Evolutionary conservation across 1,140 invertebrate genomes (phyloP).

Genomic region (Drosophila kepulauana): DNA sequence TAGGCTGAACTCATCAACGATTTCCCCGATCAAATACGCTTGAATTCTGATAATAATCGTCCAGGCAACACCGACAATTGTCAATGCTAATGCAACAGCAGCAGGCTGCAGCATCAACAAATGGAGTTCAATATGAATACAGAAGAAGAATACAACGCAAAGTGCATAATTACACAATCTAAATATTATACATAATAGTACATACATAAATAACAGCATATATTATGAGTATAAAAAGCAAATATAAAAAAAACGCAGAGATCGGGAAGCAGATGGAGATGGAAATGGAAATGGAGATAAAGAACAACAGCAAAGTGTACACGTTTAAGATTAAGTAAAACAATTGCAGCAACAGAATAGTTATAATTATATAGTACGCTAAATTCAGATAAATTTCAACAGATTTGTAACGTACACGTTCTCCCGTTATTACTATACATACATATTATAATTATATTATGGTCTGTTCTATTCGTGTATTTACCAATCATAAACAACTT

Average conservation of each 20-base stretch:
- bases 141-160: slow-evolving; percentile 56
- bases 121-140: slow-evolving; percentile 36
- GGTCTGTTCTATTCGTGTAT: slow-evolving; percentile 64
- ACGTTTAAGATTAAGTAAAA: slow-evolving; percentile 73
- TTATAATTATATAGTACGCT: slow-evolving; percentile 74
- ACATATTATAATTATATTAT: slow-evolving; percentile 20
- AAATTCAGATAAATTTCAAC: slow-evolving; percentile 61
- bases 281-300: neutral
- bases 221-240: slow-evolving; percentile 56
- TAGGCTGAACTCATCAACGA: slow-evolving; percentile 96
- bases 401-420: slow-evolving; percentile 45
- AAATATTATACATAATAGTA: slow-evolving; percentile 72
- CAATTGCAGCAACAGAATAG: slow-evolving; percentile 75
- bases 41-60: slow-evolving; percentile 90
- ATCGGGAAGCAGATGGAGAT: neutral
- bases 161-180: slow-evolving; percentile 74
- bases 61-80: slow-evolving; percentile 91
- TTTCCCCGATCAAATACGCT: slow-evolving; percentile 98
- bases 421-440: slow-evolving; percentile 54
- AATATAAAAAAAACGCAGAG: slow-evolving; percentile 25
- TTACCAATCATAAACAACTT: slow-evolving; percentile 46
- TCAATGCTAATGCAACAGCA: slow-evolving; percentile 88
- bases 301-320: slow-evolving; percentile 59
- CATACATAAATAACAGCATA: slow-evolving; percentile 53
- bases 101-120: slow-evolving; percentile 23